These are phyloP conservation scores for Neoitamus cyanurus DNA, from an alignment of 2,888 invertebrate species.

Conservation along the genomic window DNA sequence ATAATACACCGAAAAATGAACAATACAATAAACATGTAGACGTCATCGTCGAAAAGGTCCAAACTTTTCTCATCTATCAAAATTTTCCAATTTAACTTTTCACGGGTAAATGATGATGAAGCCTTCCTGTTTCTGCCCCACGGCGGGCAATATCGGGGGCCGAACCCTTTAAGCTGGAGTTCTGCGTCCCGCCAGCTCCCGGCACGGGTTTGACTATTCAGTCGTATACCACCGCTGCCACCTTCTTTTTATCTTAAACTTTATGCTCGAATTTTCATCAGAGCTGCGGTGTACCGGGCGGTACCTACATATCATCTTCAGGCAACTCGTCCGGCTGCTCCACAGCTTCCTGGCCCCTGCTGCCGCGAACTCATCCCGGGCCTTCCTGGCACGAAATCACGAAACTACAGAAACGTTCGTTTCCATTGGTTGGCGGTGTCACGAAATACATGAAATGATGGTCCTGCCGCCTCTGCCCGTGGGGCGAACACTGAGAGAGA, in stretches of 20 bases:
- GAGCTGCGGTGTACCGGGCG: not conserved
- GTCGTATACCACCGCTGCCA: not conserved
- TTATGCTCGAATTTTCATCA: constrained; percentile 25
- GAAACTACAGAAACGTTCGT: constrained; percentile 18
- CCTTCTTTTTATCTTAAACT: constrained; percentile 11
- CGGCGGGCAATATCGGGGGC: not conserved
- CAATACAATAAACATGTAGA: constrained; percentile 12
- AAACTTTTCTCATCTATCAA: constrained; percentile 52
- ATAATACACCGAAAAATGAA: not conserved
- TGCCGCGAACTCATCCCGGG: not conserved
- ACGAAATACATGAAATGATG: constrained; percentile 10
- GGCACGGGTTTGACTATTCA: not conserved
- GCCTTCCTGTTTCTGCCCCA: constrained; percentile 26
- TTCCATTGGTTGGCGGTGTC: constrained; percentile 8
- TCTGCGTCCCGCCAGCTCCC: not conserved
- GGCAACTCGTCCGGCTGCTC: not conserved
- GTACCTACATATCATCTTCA: not conserved
- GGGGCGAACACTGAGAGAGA: not conserved
- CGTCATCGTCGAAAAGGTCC: not conserved
- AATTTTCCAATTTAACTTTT: constrained; percentile 53
- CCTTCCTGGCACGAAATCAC: not conserved
- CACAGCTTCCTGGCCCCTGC: too few species aligned
- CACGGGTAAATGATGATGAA: constrained; percentile 50
- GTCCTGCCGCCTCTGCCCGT: not conserved
- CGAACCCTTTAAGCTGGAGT: not conserved